These are phyloP conservation scores for Percopsis transmontana DNA, from an alignment of 2,113 vertebrate genomes.

Conservation along the genomic window DNA sequence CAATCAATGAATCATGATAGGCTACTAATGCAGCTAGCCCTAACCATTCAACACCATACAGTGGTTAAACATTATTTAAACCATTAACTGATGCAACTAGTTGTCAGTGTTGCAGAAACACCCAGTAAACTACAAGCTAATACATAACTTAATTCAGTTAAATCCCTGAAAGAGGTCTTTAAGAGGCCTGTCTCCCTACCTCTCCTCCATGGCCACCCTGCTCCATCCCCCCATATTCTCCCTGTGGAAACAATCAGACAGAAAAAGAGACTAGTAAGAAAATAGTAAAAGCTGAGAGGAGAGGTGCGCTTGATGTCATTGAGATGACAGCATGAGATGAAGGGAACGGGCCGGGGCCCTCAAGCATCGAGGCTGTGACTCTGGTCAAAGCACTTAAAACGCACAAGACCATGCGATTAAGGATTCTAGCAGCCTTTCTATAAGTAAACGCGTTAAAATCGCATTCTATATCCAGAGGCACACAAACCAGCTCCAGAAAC, in stretches of 20 bases:
- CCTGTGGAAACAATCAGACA: conserved; percentile 56
- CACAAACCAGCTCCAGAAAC: too few relatives aligned
- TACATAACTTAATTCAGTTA: not conserved
- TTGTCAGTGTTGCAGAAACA: too few relatives aligned
- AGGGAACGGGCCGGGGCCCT: conserved; percentile 1
- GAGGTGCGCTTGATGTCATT: not conserved
- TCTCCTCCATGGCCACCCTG: conserved; percentile 79
- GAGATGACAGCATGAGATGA: conserved; percentile 19
- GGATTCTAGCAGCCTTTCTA: too few relatives aligned
- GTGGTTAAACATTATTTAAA: too few relatives aligned
- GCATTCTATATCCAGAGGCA: too few relatives aligned
- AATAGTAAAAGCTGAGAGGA: conserved; percentile 19
- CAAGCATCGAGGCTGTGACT: conserved; percentile 5
- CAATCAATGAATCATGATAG: not conserved
- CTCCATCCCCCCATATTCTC: conserved; percentile 79
- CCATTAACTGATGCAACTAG: too few relatives aligned
- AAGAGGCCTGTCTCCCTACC: conserved; percentile 59
- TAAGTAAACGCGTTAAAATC: too few relatives aligned
- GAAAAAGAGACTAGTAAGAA: conserved; percentile 6
- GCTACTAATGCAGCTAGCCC: too few relatives aligned
- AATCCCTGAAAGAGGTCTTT: not conserved
- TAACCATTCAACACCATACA: too few relatives aligned
- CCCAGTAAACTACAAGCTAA: too few relatives aligned
- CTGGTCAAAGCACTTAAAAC: not conserved
- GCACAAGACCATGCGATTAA: not conserved